These are phyloP conservation scores for Acanthosoma haemorrhoidale DNA, from an alignment of 2,888 invertebrate species.

Conservation along the genomic window DNA sequence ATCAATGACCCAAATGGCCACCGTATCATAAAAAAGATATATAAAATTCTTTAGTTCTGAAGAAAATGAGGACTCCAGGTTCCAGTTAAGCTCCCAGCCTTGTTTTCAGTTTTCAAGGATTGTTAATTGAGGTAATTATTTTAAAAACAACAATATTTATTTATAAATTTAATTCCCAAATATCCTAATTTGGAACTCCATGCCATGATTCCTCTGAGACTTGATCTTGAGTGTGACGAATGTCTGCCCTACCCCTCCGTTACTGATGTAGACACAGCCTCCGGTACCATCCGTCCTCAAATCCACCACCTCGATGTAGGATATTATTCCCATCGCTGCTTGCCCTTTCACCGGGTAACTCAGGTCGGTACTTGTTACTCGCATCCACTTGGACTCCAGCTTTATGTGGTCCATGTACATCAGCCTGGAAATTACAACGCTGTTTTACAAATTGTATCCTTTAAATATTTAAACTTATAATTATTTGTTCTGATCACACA, in stretches of 20 bases:
- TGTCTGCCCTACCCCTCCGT: constrained; percentile 47
- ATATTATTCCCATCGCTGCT: not conserved
- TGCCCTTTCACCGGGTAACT: not conserved
- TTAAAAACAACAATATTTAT: constrained; percentile 18
- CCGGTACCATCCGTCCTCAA: constrained; percentile 48
- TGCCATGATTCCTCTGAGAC: constrained; percentile 48
- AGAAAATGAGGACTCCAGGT: too few species aligned
- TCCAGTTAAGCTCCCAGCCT: too few species aligned
- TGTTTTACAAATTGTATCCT: too few species aligned
- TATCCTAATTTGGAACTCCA: constrained; percentile 49
- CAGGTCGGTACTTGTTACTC: not conserved
- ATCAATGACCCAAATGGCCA: too few species aligned
- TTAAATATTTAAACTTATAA: too few species aligned
- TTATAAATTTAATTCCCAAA: constrained; percentile 43
- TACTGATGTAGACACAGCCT: constrained; percentile 46
- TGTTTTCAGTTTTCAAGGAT: too few species aligned
- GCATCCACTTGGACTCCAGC: not conserved
- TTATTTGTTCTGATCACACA: too few species aligned
- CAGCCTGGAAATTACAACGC: not conserved
- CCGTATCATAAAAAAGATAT: too few species aligned
- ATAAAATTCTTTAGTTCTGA: too few species aligned
- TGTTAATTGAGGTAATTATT: too few species aligned
- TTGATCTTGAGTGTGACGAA: constrained; percentile 47
- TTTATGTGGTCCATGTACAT: not conserved
- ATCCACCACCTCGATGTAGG: constrained; percentile 47